Evolutionary conservation across 2,113 vertebrate genomes (phyloP).

Genomic region (Odobenus rosmarus): DNA sequence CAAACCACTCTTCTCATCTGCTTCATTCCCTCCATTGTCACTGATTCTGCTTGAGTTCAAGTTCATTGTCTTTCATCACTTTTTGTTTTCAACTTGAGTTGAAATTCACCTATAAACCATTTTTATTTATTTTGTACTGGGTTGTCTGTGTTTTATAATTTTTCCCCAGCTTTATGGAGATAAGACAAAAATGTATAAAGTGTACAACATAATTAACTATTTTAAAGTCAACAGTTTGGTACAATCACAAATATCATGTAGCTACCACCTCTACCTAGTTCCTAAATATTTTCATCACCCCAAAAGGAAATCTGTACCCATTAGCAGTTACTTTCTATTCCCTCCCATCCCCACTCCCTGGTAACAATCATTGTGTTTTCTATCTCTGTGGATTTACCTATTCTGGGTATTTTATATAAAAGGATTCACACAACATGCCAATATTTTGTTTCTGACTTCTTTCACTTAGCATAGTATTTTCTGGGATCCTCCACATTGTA

Average conservation of each 20-base stretch:
- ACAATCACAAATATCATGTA: not conserved
- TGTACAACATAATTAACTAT: not conserved
- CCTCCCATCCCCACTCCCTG: not conserved
- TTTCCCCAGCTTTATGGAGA: not conserved
- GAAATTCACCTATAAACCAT: not conserved
- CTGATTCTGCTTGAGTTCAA: not conserved
- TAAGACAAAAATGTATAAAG: not conserved
- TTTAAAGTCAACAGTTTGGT: not conserved
- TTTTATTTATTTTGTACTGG: not conserved
- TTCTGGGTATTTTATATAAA: not conserved
- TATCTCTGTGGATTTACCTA: not conserved
- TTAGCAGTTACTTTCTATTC: not conserved
- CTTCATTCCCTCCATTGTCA: not conserved
- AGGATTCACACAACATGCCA: not conserved
- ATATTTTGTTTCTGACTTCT: not conserved
- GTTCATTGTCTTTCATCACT: not conserved
- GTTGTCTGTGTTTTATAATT: not conserved
- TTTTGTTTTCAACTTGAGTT: not conserved
- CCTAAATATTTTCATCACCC: not conserved
- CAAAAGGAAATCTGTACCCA: not conserved
- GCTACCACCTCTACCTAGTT: not conserved
- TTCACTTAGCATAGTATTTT: not conserved
- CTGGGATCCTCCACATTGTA: not conserved
- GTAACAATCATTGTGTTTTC: not conserved
- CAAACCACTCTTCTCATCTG: fast-evolving